Evolutionary conservation across 2,113 vertebrate genomes (phyloP), one percentile per base, ranked within the genome.

Genomic region (Nycticebus coucang): DNA sequence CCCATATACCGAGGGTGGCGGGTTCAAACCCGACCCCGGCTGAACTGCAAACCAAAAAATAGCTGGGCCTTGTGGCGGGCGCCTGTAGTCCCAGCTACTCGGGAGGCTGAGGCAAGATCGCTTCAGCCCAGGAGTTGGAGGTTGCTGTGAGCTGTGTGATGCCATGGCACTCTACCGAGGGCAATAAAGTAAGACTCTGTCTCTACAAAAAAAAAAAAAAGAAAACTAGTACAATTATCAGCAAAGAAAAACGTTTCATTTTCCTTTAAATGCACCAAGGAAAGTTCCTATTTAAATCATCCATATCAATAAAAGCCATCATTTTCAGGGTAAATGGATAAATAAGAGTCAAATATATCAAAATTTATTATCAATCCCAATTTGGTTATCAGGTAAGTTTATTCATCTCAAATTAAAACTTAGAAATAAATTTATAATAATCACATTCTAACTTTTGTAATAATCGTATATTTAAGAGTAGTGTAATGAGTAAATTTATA

Each of bases 181-280:
- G n/a, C n/a, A n/a, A n/a, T n/a, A n/a, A n/a, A n/a, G n/a, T n/a
- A n/a, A n/a, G n/a, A n/a, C n/a, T n/a, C n/a, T n/a, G n/a, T n/a
- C n/a, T n/a, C n/a, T n/a, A n/a, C n/a, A n/a, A 80, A 92, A 85
- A 83, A 83, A 68, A 78, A 87, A 80, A 92, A 85, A 83, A 83
- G 77, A 78, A 87, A 71, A 83, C 12, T 11, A 90, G 55, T 71
- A 78, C 4, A 72, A 84, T 84, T 64, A 88, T 35, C 7, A 94
- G 13, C 83, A 92, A 87, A 86, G 69, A 50, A 95, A 86, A 89
- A 87, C 7, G 33, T 83, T 84, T 85, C 57, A 84, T 64, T 88
- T 75, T 64, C 62, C 72, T 88, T 92, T 88, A 64, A 81, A 79
- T 14, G 45, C n/a, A 79, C 3, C 30, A 60, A 74, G 45, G 30